Evolutionary conservation across 1,140 invertebrate species (phyloP).

Genomic region (Onthophagus taurus): DNA sequence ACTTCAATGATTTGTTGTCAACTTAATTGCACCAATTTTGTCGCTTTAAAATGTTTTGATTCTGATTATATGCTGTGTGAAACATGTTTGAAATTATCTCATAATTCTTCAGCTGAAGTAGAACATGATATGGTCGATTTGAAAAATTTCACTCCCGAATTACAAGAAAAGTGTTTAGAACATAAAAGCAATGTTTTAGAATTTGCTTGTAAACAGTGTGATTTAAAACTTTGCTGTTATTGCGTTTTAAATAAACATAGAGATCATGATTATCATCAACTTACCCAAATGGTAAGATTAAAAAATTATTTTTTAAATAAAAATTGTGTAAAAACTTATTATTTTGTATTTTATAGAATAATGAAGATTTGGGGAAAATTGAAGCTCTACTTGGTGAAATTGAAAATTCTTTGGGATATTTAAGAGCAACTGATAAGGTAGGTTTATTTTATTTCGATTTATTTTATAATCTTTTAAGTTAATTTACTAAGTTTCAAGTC

Average conservation of each 20-base stretch:
- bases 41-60: too few relatives aligned
- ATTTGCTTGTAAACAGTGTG: constrained; percentile 37
- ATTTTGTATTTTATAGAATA: constrained; percentile 8
- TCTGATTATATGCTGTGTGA: too few relatives aligned
- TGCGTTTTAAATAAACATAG: constrained; percentile 35
- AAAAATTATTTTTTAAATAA: too few relatives aligned
- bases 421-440: constrained; percentile 16
- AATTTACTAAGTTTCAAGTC: too few relatives aligned
- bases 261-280: constrained; percentile 24
- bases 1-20: too few relatives aligned
- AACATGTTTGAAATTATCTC: too few relatives aligned
- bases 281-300: constrained; percentile 23
- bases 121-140: too few relatives aligned
- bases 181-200: constrained; percentile 21
- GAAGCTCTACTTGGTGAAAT: constrained; percentile 13
- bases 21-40: too few relatives aligned
- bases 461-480: too few relatives aligned
- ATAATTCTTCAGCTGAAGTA: too few relatives aligned
- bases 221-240: constrained; percentile 29
- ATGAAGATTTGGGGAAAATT: constrained; percentile 6
- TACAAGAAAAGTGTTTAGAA: constrained; percentile 20
- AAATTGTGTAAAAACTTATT: too few relatives aligned
- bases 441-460: constrained; percentile 1
- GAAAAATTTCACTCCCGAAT: too few relatives aligned
- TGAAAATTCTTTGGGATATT: constrained; percentile 13